These are phyloP conservation scores for Gonioctena quinquepunctata DNA, from an alignment of 1,140 invertebrate species.

Conservation along the genomic window DNA sequence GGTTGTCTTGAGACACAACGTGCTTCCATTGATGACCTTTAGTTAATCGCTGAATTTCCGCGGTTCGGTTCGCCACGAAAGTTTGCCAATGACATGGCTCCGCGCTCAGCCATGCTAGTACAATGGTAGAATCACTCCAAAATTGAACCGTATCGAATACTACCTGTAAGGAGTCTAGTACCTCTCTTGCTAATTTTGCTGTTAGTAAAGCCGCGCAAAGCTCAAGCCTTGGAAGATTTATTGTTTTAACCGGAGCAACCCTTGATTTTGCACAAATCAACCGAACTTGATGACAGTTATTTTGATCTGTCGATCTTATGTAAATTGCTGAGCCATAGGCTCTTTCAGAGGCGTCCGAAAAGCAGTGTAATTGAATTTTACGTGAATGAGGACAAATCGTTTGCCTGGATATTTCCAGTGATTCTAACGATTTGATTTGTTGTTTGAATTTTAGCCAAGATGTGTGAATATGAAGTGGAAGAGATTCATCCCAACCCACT, in stretches of 20 bases:
- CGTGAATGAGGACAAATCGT: neutral
- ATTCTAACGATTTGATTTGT: neutral
- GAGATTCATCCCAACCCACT: constrained; percentile 54
- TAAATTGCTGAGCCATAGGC: constrained; percentile 26
- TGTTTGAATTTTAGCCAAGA: constrained; percentile 1
- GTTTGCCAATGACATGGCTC: constrained; percentile 24
- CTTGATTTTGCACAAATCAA: constrained; percentile 38
- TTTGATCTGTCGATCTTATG: neutral
- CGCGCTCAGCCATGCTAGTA: constrained; percentile 23
- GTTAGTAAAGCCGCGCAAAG: constrained; percentile 20
- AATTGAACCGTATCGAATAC: constrained; percentile 38
- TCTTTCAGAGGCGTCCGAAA: constrained; percentile 21
- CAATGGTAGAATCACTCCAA: constrained; percentile 34
- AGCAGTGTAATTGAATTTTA: constrained; percentile 19
- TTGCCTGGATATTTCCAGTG: neutral
- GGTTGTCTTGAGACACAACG: constrained; percentile 38
- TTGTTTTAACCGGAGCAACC: constrained; percentile 40
- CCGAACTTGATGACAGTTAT: neutral
- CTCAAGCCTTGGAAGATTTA: constrained; percentile 38
- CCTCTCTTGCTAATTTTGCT: constrained; percentile 10
- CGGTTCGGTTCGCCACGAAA: constrained; percentile 41
- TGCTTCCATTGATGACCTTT: constrained; percentile 34
- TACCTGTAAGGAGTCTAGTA: constrained; percentile 21
- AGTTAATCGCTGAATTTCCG: constrained; percentile 33
- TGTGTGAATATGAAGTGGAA: constrained; percentile 33